These are phyloP conservation scores for human (Homo sapiens) DNA, from an alignment of 2,113 vertebrate species.

Conservation along the genomic window DNA sequence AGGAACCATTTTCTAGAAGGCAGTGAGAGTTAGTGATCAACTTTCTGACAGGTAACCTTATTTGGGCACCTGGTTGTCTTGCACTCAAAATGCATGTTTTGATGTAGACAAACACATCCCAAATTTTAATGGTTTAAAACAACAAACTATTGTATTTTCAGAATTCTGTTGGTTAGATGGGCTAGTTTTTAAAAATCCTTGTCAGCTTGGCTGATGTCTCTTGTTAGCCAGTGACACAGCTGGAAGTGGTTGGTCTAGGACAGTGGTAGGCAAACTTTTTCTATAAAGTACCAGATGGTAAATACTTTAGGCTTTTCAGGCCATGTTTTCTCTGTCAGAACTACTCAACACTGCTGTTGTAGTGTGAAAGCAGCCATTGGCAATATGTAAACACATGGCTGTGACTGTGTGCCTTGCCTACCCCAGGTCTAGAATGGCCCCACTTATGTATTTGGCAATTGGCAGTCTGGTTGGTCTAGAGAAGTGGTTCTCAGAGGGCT, in stretches of 20 bases:
- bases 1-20: background rate
- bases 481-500: background rate
- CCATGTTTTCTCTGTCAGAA: background rate
- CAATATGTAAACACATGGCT: background rate
- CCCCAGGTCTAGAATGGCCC: background rate
- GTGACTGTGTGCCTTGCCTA: background rate
- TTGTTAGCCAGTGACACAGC: background rate
- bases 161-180: background rate
- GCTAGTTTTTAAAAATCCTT: background rate
- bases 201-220: background rate
- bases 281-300: background rate
- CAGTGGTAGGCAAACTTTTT: background rate
- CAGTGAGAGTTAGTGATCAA: background rate
- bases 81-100: background rate
- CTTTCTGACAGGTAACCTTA: background rate
- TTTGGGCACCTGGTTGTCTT: background rate
- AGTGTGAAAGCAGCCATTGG: background rate
- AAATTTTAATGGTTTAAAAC: background rate
- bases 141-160: background rate
- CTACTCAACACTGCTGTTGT: background rate
- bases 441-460: background rate
- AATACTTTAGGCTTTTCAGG: background rate
- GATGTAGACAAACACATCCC: background rate
- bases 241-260: background rate
- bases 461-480: background rate